Base-by-base conservation (phyloP, 2,797 vertebrate genomes). In the Tapirus indicus region DNA sequence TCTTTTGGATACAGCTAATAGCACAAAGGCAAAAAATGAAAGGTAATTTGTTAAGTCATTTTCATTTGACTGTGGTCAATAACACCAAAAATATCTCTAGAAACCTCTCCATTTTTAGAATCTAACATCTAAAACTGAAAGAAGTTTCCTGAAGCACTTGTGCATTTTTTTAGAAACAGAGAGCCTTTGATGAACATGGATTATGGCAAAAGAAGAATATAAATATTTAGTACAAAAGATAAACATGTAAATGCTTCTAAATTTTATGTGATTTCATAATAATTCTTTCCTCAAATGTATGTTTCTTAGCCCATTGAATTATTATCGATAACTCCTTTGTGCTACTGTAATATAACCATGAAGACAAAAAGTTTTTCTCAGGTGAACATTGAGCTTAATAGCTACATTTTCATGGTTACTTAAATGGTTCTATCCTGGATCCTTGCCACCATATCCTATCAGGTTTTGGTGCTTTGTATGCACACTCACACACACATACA, bases 21-120 rank as follows among this genome's bases (percentile, higher is more conserved):
- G 60, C 7, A 88, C 14, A 94, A 62, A 49, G 25, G 11, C 58
- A 49, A 77, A 74, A 78, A 41, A 66, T 84, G 44, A 60, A 93
- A 80, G 7, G 38, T 9, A 72, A 54, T 95, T 95, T 78, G 87
- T 17, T 75, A 95, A 83, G 83, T 79, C 87, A 93, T 78, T 93
- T 93, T 13, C 56, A 96, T 83, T 44, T 94, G 54, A 74, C 62
- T 75, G 23, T 96, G 68, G 66, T 93, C 87, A 97, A 91, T 93
- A 95, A 92, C 1, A n/a, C 69, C 64, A 93, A 95, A 97, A 96
- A 96, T 94, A 97, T 58, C 90, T 91, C 7, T 17, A 68, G 44
- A 94, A 96, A 85, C 38, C 7, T 58, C 38, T 97, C 75, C 14
- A 79, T 74, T 95, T 92, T 96, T 96, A 92, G 87, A 83, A 58